Evolutionary conservation across 2,113 vertebrate genomes (phyloP).

Genomic region (Ophiodon elongatus): DNA sequence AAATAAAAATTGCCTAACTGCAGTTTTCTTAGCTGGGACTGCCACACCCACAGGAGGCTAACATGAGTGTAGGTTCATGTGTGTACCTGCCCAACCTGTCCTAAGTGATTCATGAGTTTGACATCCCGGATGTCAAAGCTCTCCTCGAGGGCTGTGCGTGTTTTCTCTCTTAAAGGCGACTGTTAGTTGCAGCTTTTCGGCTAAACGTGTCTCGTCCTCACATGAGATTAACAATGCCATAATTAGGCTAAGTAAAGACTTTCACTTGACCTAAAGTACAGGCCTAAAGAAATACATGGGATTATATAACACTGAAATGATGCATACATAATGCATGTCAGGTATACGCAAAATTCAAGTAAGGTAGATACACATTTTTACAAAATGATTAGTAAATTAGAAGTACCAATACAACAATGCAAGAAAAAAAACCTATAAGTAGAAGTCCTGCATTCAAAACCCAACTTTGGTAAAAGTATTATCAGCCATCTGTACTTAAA

Average conservation of each 20-base stretch:
- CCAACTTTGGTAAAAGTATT: neutral
- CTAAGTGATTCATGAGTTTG: constrained; percentile 42
- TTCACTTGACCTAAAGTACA: neutral
- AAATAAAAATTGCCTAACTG: constrained; percentile 26
- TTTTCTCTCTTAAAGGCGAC: neutral
- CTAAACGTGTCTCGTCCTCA: constrained; percentile 1
- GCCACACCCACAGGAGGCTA: constrained; percentile 63
- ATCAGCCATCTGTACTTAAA: neutral
- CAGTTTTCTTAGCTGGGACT: constrained; percentile 38
- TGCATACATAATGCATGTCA: neutral
- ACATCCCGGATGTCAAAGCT: constrained; percentile 29
- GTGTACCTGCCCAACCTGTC: constrained; percentile 73
- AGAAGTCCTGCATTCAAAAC: neutral
- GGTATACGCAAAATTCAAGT: neutral
- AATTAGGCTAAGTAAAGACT: neutral
- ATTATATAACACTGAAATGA: neutral
- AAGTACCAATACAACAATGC: neutral
- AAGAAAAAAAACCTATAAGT: neutral
- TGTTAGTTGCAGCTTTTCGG: neutral
- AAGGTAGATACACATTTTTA: neutral
- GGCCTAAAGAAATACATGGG: neutral
- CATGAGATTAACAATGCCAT: neutral
- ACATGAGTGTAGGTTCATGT: constrained; percentile 51
- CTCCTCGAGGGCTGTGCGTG: neutral
- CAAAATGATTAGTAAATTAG: neutral